Base-by-base conservation (phyloP, 2,888 invertebrate species). In the Thyatira batis region DNA sequence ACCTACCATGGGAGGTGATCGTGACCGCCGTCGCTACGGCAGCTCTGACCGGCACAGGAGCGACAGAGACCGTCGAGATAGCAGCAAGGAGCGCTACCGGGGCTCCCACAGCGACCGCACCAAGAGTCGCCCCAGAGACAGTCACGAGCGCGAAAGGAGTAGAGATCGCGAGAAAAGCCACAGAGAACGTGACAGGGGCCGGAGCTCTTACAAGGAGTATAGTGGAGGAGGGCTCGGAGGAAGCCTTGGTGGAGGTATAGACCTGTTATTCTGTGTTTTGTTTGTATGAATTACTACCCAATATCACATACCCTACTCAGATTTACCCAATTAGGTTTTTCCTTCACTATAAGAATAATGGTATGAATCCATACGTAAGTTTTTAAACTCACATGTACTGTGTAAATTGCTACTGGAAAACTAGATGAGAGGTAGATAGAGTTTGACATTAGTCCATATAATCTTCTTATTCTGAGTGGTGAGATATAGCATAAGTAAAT, bases 191-290 rank as follows among this genome's bases (percentile, higher is more conserved):
- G 78, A 75, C n/a, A 65, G 76, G 25, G 80, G 69, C 27, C 73
- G 75, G 0, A 81, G 75, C 53, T 71, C 77, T 0, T 73, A 72
- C 50, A 76, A 67, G 53, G 77, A 80, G 44, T 71, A 73, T 49
- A 80, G 61, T 58, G 80, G 82, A 30, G 83, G 80, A 11, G 87
- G 88, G 1, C 72, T 85, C 58, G 80, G 82, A 30, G 83, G 80
- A 11, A 87, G 88, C 1, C 72, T 85, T 3, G 87, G 86, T 8
- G 80, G 85, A 63, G 85, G 85, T 82, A 57, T 57, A 55, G 63
- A 44, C 13, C 4, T 52, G 17, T 17, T 3, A 8, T 45, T 45
- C 3, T 30, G 6, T 23, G 21, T n/a, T n/a, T n/a, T n/a, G n/a
- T n/a, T n/a, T n/a, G n/a, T n/a, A n/a, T n/a, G n/a, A n/a, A n/a